Evolutionary conservation across 2,113 vertebrate species (phyloP).

Genomic region (Myxocyprinus asiaticus): DNA sequence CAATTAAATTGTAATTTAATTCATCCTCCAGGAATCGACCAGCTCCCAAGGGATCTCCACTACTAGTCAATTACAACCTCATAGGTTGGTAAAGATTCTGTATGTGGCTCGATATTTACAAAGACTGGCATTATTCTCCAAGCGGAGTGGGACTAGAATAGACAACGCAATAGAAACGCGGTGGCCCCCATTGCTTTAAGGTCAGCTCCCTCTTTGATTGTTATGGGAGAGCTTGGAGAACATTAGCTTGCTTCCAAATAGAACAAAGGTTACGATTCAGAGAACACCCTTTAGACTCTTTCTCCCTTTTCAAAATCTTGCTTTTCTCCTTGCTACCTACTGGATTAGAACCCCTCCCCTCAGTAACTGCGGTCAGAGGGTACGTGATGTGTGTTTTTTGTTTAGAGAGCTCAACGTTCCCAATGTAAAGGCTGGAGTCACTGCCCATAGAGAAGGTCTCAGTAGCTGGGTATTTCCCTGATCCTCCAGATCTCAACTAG

Average conservation of each 20-base stretch:
- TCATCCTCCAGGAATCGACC: slow-evolving; percentile 45
- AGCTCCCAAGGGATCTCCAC: slow-evolving; percentile 38
- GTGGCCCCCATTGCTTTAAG: slow-evolving; percentile 30
- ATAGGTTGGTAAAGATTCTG: slow-evolving; percentile 47
- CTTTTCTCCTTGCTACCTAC: slow-evolving; percentile 55
- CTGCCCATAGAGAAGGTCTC: slow-evolving; percentile 19
- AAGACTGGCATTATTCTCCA: slow-evolving; percentile 55
- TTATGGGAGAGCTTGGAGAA: slow-evolving; percentile 54
- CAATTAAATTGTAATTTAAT: slow-evolving; percentile 52
- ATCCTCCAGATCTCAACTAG: too few species aligned
- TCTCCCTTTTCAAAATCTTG: slow-evolving; percentile 43
- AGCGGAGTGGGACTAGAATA: slow-evolving; percentile 35
- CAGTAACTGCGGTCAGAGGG: slow-evolving; percentile 43
- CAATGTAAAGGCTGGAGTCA: slow-evolving; percentile 31
- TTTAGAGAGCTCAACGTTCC: slow-evolving; percentile 26
- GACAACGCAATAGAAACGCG: slow-evolving; percentile 3
- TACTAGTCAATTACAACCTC: slow-evolving; percentile 53
- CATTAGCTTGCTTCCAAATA: slow-evolving; percentile 54
- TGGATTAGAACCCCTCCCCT: slow-evolving; percentile 50
- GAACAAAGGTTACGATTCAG: slow-evolving; percentile 62
- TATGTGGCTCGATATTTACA: slow-evolving; percentile 53
- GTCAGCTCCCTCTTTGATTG: slow-evolving; percentile 51
- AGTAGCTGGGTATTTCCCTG: too few species aligned
- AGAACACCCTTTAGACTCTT: slow-evolving; percentile 53
- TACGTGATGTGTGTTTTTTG: slow-evolving; percentile 40